Evolutionary conservation across 2,113 vertebrate genomes (phyloP), one percentile per base, ranked within the genome.

Genomic region (Eurypyga helias): DNA sequence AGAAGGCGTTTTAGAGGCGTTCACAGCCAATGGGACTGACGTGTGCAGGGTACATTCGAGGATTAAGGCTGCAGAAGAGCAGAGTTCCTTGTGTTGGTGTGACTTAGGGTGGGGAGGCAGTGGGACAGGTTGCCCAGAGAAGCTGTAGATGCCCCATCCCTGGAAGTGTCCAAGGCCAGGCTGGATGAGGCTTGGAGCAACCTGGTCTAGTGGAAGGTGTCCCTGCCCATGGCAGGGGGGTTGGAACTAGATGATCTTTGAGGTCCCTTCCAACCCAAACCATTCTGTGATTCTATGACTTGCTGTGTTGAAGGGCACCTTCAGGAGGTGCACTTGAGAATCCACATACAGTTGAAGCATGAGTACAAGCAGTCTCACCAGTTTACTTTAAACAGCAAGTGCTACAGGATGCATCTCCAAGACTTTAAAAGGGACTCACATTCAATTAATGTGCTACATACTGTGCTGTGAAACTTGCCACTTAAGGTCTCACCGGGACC

Each of bases 251-350:
- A n/a, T n/a, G n/a, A n/a, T n/a, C n/a, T n/a, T n/a, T n/a, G n/a
- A n/a, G n/a, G n/a, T n/a, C n/a, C n/a, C n/a, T n/a, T n/a, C n/a
- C n/a, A n/a, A n/a, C n/a, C n/a, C n/a, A n/a, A n/a, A n/a, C n/a
- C n/a, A n/a, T n/a, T n/a, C n/a, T n/a, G n/a, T n/a, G n/a, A n/a
- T n/a, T n/a, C n/a, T n/a, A n/a, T n/a, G n/a, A 11, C 25, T 85
- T n/a, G 20, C 0, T 2, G 1, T 11, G 1, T 2, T n/a, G 28
- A 46, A 55, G 33, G 33, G 55, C 33, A 12, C 69, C 54, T 78
- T 0, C n/a, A 79, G 41, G 41, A 89, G 23, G 5, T 33, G 1
- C 1, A 0, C 1, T 29, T 20, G 26, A 84, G 36, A 33, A 34
- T 18, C 61, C n/a, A 7, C 0, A 0, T 33, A 29, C 23, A 5